Base-by-base conservation (phyloP, 2,888 invertebrate species). In the Chrysomela aeneicollis region DNA sequence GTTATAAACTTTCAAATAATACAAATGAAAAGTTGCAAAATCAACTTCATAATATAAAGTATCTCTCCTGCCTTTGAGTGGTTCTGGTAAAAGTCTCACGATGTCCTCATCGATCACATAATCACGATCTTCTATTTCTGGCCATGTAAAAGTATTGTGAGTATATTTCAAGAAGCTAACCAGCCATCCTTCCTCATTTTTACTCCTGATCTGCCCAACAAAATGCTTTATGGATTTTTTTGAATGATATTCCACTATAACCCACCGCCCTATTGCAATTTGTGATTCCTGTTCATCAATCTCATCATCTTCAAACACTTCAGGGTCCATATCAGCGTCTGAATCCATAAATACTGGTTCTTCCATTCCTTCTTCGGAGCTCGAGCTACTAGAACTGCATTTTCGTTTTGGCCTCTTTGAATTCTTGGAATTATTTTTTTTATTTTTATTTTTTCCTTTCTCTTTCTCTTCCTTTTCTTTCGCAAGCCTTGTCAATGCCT, bases 151-250 rank as follows among this genome's bases (percentile, higher is more conserved):
- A 49, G 26, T 26, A 12, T 30, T n/a, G n/a, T n/a, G n/a, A n/a
- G n/a, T n/a, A n/a, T 59, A 50, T 59, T 50, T 59, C 35, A 50
- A 50, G 59, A 59, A 59, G 49, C 35, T 32, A 12, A 59, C 19
- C 8, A 49, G 12, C 37, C 50, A 59, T 32, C 32, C 17, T 59
- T 50, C 35, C 32, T 50, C 19, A 22, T 21, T 18, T 42, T 59
- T 50, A 50, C 35, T 35, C 21, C 12, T 12, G 26, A 50, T 35
- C 18, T 59, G n/a, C 22, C 50, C 59, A 32, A 59, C n/a, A n/a
- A 59, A 59, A 21, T 59, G 59, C 30, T 50, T 59, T 21, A 42
- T 26, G 26, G 10, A 21, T 57, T 46, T 57, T 37, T 54, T 54
- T n/a, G 54, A 37, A 35, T 17, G 9, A 22, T 58, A 58, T 30